Base-by-base conservation (phyloP, 2,113 vertebrate species). In the Cavia aperea region DNA sequence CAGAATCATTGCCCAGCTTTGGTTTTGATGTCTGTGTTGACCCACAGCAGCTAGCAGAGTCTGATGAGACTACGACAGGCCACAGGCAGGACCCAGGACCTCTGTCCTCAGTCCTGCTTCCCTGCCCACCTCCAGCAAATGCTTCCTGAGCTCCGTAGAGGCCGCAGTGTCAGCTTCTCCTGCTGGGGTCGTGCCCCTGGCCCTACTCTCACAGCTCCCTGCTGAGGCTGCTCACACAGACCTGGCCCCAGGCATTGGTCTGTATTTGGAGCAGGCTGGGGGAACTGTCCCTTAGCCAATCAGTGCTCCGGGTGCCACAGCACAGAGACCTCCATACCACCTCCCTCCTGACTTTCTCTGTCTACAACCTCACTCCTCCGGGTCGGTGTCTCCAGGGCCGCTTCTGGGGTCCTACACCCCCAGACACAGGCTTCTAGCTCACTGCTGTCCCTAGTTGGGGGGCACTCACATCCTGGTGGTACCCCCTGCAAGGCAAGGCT, bases 311-410 rank as follows among this genome's bases (percentile, higher is more conserved):
- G 82, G 31, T 4, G 11, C 29, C 72, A 18, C 10, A 46, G 29
- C 43, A 19, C 39, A 0, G 29, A 2, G 4, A 2, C 6, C 2
- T 29, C 11, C 2, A 1, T 9, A 23, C 9, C 9, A 15, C 11
- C 1, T 26, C 63, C 33, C 10, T n/a, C 2, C 5, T 8, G 51
- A 49, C 62, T n/a, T 54, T 51, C 60, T 46, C 51, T 49, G 21
- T 49, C 46, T 2, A 2, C 68, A 4, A 5, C 24, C 58, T 24
- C 24, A 2, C 9, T n/a, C 2, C 12, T 51, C 49, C 36, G 49
- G 19, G 49, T 16, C n/a, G 18, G 2, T 4, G 1, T 4, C 90
- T 58, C 15, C 43, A 46, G 26, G 0, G 2, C 70, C 2, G n/a
- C 65, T 72, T 43, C 65, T 15, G 5, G 19, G 51, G 49, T 24